Conservation (phyloP, 2,888 invertebrate genomes). For the Cacoxenus indagator region DNA sequence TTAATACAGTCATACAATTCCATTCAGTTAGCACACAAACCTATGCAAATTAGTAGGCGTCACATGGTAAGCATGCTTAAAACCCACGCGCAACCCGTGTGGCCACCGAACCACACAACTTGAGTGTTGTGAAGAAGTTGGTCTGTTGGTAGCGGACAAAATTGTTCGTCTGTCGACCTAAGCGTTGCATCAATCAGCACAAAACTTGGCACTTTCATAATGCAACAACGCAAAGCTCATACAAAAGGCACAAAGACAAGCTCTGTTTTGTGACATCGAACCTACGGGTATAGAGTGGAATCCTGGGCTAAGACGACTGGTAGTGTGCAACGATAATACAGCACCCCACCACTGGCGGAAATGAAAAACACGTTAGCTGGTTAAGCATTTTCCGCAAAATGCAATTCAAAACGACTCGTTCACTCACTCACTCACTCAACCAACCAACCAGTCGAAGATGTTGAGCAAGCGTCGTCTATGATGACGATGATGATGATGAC, state of each 20-base stretch:
- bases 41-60: not conserved
- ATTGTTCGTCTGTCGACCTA: not conserved
- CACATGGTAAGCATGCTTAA: not conserved
- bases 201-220: conserved; percentile 7
- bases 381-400: conserved; percentile 21
- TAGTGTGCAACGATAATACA: not conserved
- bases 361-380: conserved; percentile 33
- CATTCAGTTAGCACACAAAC: not conserved
- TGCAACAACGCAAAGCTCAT: not conserved
- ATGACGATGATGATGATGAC: not conserved
- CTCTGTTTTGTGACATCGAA: not conserved
- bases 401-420: not conserved
- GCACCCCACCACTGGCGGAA: conserved; percentile 30
- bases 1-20: not conserved
- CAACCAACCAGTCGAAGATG: not conserved
- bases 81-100: not conserved
- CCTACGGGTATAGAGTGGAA: too few species aligned
- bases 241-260: not conserved
- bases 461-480: not conserved
- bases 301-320: too few species aligned
- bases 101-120: not conserved
- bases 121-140: not conserved
- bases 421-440: not conserved
- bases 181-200: not conserved
- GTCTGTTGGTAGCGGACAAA: not conserved